Percentiles rank a stretch among this genome's conserved stretches.
Evolutionary conservation across 2,113 vertebrate species (phyloP).

Genomic region (Numida meleagris): DNA sequence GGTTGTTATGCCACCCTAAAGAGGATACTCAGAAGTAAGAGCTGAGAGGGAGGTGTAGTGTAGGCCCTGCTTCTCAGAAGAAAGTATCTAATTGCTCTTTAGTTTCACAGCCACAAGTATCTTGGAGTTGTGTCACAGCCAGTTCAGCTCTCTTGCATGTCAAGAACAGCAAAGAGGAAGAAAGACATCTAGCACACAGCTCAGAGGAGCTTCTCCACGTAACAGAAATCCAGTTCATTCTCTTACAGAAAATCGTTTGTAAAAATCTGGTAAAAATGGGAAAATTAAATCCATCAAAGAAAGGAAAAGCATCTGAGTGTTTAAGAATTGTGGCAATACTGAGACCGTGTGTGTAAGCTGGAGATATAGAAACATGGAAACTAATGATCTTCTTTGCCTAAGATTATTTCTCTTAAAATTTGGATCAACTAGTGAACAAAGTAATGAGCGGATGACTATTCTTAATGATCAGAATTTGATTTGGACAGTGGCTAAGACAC

Average conservation of each 20-base stretch:
- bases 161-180: background rate
- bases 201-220: background rate
- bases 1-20: background rate
- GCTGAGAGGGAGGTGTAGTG: background rate
- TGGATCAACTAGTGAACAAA: background rate
- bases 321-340: background rate
- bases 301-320: background rate
- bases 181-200: background rate
- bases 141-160: background rate
- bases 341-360: background rate
- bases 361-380: background rate
- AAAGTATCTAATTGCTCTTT: background rate
- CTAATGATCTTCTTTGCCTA: background rate
- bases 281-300: background rate
- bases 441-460: background rate
- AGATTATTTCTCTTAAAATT: background rate
- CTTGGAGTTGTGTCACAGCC: background rate
- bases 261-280: background rate
- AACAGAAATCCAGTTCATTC: background rate
- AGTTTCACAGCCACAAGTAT: background rate
- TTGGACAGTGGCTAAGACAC: background rate
- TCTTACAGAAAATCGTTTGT: background rate
- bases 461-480: background rate
- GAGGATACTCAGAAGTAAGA: background rate
- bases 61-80: background rate